Evolutionary conservation across 2,113 vertebrate species (phyloP), one percentile per base, ranked within the genome.

Genomic region (Cryptomyrus ogoouensis): DNA sequence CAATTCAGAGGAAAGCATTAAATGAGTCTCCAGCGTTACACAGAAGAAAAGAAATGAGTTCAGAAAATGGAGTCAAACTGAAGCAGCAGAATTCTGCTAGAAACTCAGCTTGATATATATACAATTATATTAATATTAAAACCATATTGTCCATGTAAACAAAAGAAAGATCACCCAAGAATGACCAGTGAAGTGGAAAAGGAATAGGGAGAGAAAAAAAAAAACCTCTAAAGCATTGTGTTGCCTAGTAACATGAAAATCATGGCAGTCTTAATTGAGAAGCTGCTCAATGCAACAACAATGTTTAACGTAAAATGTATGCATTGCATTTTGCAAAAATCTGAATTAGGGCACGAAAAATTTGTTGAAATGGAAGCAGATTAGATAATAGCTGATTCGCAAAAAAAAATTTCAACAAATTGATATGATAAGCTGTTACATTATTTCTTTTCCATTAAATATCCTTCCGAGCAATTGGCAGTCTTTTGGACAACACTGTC

Each of bases 161-260:
- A 80, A 42, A 80, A 80, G 13, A 80, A 80, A 80, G 31, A 80
- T 80, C 74, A 42, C 17, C 74, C 74, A 42, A 80, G 74, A 35
- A 80, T 80, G 74, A 42, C 74, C 35, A 39, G 35, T 6, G 74
- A 80, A 80, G 74, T 80, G 74, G 74, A 80, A 80, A 80, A 80
- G 62, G 62, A 19, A 70, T 70, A 70, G n/a, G 10, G n/a, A 70
- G 74, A 77, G 17, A 2, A 8, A 42, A 77, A 70, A 27, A 80
- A 80, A 56, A 74, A 74, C 15, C 74, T 80, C 74, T 19, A 80
- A 80, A 17, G 13, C 35, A 39, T 13, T 80, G 74, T 80, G 74
- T 80, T 80, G 74, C 74, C 74, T 80, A 80, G 74, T 80, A 80
- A 80, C 74, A 42, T 80, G 74, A 80, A 80, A 42, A 80, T 35